Base-by-base conservation (phyloP, 2,113 vertebrate genomes). In the Struthio camelus region DNA sequence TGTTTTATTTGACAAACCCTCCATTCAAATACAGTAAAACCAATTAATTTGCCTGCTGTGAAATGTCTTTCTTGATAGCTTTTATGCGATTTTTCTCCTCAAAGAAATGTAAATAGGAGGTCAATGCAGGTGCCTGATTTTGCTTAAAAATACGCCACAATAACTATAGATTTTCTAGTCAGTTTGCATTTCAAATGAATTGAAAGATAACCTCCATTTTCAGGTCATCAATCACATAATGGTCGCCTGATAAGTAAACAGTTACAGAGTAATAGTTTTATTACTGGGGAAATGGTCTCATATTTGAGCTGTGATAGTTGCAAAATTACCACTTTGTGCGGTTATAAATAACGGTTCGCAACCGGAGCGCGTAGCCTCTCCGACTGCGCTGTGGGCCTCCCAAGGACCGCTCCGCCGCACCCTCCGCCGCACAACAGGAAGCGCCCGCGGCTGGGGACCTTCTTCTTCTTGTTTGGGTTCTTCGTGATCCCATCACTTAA, bases 11-110 rank as follows among this genome's bases (percentile, higher is more conserved):
- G 98, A 98, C 98, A 98, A 98, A 97, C 95, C 89, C 92, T 97
- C 97, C 97, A 98, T 98, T 98, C 98, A 98, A 98, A 98, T 98
- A 98, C 97, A 98, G 97, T 98, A 98, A 98, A 98, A 97, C 97
- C 97, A 98, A 98, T 98, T 98, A 98, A 98, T 98, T 98, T 97
- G 97, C 98, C 97, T 98, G 97, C 97, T 98, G 97, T 96, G 97
- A 98, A 98, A 98, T 98, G 97, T 95, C 93, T 97, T 98, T 98
- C 97, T 97, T 97, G 97, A 97, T 98, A 95, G 97, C 96, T 97
- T 98, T 98, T 97, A 97, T 96, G 97, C 94, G 95, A 96, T 94
- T 97, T 98, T 96, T 95, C 91, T 96, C 91, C 97, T 97, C 88
- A 97, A 97, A 98, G 96, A 97, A 97, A 98, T 98, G 95, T 97